phyloP scores from a whole-genome alignment of 2,888 invertebrate species.

The Rotaria magnacalcarata region DNA sequence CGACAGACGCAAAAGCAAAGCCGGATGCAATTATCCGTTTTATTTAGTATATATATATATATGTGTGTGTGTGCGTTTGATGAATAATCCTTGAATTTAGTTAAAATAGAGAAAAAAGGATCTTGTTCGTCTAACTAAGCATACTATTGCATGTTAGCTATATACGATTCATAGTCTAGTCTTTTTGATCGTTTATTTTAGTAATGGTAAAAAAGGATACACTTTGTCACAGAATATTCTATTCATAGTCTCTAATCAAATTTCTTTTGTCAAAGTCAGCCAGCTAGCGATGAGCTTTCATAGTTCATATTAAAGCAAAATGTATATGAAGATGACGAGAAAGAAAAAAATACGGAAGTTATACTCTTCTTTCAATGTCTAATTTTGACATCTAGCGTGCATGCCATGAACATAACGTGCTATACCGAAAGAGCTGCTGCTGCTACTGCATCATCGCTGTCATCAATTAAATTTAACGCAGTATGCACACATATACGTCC shows the following conservation, averaged over 20 bases:
- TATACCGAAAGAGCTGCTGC: background rate
- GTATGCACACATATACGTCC: background rate
- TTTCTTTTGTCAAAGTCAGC: background rate
- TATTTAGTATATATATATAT: background rate
- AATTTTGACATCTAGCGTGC: constrained; percentile 26
- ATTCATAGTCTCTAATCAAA: constrained; percentile 8
- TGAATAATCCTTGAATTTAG: background rate
- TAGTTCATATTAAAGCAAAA: background rate
- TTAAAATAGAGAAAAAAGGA: background rate
- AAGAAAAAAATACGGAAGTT: background rate
- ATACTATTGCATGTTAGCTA: background rate
- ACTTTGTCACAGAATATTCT: background rate
- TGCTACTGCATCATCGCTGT: background rate
- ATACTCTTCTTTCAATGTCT: background rate
- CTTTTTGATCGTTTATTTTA: background rate
- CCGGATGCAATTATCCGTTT: constrained; percentile 16
- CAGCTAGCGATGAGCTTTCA: background rate
- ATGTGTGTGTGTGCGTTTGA: background rate
- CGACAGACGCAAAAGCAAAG: background rate
- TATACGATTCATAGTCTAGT: background rate
- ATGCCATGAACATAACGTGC: background rate
- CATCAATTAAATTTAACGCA: constrained; percentile 5
- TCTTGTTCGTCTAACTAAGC: background rate
- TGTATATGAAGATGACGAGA: background rate
- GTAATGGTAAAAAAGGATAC: background rate